Evolutionary conservation across 2,797 vertebrate species (phyloP).

Genomic region (Crenichthys baileyi): DNA sequence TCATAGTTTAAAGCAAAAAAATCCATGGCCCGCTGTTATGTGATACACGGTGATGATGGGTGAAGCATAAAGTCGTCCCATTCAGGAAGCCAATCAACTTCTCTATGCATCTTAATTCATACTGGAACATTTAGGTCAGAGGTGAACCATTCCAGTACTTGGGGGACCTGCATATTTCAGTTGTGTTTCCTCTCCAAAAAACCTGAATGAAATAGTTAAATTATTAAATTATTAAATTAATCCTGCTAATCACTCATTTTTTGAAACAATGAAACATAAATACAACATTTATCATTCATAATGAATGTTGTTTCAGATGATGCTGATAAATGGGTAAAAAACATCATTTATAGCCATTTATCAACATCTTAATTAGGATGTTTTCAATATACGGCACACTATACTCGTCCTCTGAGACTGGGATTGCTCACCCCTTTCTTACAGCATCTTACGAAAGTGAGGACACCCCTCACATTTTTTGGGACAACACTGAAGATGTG

Average conservation of each 20-base stretch:
- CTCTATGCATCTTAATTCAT: background rate
- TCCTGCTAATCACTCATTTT: background rate
- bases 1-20: background rate
- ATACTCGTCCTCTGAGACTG: no score
- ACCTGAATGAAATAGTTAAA: background rate
- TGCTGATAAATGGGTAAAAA: no score
- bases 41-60: background rate
- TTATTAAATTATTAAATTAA: background rate
- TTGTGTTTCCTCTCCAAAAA: background rate
- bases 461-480: no score
- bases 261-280: no score
- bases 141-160: background rate
- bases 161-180: background rate
- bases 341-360: constrained; percentile 9
- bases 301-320: no score
- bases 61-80: background rate
- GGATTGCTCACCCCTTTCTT: no score
- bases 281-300: no score
- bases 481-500: no score
- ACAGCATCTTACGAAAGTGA: no score
- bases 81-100: background rate
- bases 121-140: background rate
- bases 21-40: background rate
- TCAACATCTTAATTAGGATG: constrained; percentile 12
- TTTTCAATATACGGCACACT: background rate